Evolutionary conservation across 2,888 invertebrate genomes (phyloP).

Genomic region (Nycteola revayana): DNA sequence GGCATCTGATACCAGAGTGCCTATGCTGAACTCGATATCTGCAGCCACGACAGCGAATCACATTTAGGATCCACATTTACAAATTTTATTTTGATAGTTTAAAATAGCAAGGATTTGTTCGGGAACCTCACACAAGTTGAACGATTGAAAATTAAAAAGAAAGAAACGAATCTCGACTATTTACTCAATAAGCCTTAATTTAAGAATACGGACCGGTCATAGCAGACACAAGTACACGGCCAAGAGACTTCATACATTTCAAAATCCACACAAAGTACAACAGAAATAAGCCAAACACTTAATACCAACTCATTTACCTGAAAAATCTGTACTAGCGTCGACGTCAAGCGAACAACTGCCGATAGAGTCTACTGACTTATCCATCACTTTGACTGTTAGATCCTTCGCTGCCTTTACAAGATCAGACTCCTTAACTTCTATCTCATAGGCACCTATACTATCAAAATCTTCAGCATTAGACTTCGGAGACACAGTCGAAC

Average conservation of each 20-base stretch:
- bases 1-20: too few relatives aligned
- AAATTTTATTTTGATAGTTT: too few relatives aligned
- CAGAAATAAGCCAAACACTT: conserved; percentile 37
- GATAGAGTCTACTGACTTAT: conserved; percentile 91
- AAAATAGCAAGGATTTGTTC: too few relatives aligned
- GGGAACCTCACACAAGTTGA: too few relatives aligned
- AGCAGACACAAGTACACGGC: too few relatives aligned
- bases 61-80: too few relatives aligned
- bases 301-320: conserved; percentile 82
- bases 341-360: conserved; percentile 94
- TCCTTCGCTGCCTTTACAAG: conserved; percentile 61
- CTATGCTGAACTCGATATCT: too few relatives aligned
- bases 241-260: conserved; percentile 5
- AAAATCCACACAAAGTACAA: conserved; percentile 34
- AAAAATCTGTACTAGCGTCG: conserved; percentile 88
- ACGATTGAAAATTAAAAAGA: too few relatives aligned
- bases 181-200: too few relatives aligned
- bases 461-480: conserved; percentile 62
- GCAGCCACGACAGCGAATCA: too few relatives aligned
- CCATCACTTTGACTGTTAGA: conserved; percentile 83
- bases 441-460: conserved; percentile 72
- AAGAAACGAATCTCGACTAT: too few relatives aligned
- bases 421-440: conserved; percentile 72
- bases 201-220: too few relatives aligned
- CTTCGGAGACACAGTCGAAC: conserved; percentile 72